These are phyloP conservation scores for Atrina japonica DNA, from an alignment of 2,888 invertebrate genomes.

Conservation along the genomic window DNA sequence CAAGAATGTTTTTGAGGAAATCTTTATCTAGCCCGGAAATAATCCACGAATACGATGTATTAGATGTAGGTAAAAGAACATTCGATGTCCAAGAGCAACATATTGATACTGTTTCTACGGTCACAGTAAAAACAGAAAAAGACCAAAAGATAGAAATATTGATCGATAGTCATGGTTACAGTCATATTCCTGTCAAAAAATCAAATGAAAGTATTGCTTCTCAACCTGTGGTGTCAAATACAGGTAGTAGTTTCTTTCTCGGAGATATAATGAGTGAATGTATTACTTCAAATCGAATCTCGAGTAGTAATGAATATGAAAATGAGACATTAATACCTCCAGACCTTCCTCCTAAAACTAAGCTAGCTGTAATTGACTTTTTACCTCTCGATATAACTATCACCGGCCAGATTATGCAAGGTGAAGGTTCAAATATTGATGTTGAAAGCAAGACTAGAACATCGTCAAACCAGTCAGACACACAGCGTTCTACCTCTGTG, in stretches of 20 bases:
- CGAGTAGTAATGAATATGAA: slow-evolving; percentile 3
- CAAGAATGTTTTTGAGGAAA: no score
- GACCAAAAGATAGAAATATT: slow-evolving; percentile 49
- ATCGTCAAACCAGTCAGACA: slow-evolving; percentile 30
- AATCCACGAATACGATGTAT: no score
- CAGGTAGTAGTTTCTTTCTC: no score
- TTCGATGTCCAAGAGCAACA: no score
- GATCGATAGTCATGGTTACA: slow-evolving; percentile 56
- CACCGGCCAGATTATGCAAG: no score
- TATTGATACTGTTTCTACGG: slow-evolving; percentile 45
- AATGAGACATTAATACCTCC: slow-evolving; percentile 42
- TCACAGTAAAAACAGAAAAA: slow-evolving; percentile 45
- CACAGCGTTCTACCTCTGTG: slow-evolving; percentile 50
- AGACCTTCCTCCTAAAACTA: not conserved
- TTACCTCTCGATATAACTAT: not conserved
- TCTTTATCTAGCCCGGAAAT: no score
- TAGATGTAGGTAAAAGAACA: no score
- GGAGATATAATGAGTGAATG: no score
- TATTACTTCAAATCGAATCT: no score
- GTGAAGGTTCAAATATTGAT: not conserved
- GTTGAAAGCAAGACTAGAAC: not conserved
- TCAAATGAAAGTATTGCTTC: not conserved
- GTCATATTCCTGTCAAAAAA: slow-evolving; percentile 44
- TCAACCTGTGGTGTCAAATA: no score
- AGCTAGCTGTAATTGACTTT: not conserved